Conservation (phyloP, 2,888 invertebrate genomes). For the Plebejus anna region DNA sequence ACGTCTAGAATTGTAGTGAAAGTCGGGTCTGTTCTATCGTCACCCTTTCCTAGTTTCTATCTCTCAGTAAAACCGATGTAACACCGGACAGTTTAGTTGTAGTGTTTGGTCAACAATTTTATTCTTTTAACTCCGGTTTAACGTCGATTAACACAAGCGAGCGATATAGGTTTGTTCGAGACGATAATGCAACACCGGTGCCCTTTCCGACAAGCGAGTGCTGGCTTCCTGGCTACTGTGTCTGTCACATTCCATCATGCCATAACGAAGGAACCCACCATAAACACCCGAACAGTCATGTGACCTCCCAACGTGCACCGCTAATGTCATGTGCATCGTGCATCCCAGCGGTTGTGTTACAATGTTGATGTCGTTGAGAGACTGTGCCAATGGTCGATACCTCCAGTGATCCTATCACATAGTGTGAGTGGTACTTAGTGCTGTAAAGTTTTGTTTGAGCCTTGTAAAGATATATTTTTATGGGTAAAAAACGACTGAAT, state of each 20-base stretch:
- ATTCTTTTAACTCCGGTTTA: background rate
- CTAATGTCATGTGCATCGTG: background rate
- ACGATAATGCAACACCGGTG: constrained; percentile 39
- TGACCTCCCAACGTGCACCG: background rate
- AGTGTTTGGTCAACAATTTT: background rate
- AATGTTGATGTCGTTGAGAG: constrained; percentile 29
- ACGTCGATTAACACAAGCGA: constrained; percentile 29
- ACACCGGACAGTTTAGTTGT: constrained; percentile 10
- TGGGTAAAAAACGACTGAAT: constrained; percentile 79
- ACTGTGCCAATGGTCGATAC: constrained; percentile 52
- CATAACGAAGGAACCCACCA: constrained; percentile 38
- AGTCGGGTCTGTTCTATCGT: constrained; percentile 4
- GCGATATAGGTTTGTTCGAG: constrained; percentile 27
- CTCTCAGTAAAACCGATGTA: background rate
- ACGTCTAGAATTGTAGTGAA: background rate
- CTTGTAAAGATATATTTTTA: constrained; percentile 79
- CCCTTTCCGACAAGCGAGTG: constrained; percentile 41
- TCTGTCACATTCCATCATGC: constrained; percentile 45
- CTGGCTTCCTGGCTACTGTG: constrained; percentile 36
- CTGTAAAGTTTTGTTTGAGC: constrained; percentile 74
- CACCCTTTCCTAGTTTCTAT: background rate
- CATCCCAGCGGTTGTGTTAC: background rate
- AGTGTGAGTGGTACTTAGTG: constrained; percentile 55
- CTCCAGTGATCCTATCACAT: constrained; percentile 62
- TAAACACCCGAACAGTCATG: background rate